These are phyloP conservation scores for Battus philenor DNA, from an alignment of 1,140 invertebrate genomes.

Conservation along the genomic window DNA sequence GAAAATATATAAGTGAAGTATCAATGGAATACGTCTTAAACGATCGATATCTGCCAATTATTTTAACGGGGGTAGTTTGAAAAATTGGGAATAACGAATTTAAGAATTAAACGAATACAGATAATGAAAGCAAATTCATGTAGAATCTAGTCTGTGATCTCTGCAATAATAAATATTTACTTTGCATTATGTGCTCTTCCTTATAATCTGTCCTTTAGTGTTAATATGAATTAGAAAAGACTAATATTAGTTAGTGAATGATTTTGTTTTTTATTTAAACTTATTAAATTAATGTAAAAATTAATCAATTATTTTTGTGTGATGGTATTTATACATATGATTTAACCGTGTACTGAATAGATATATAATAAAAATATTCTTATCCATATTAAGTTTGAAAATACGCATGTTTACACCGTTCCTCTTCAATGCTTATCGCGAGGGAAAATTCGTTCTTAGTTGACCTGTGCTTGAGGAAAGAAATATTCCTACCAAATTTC, in stretches of 20 bases:
- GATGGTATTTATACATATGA: neutral
- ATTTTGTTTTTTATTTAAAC: constrained; percentile 6
- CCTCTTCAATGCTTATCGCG: too few relatives aligned
- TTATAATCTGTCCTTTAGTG: constrained; percentile 47
- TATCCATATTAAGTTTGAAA: too few relatives aligned
- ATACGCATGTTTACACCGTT: too few relatives aligned
- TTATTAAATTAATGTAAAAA: constrained; percentile 8
- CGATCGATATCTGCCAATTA: too few relatives aligned
- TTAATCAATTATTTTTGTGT: constrained; percentile 2
- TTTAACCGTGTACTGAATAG: neutral
- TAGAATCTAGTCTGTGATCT: constrained; percentile 72
- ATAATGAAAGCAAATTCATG: constrained; percentile 23
- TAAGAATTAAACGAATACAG: constrained; percentile 2
- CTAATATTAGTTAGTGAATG: constrained; percentile 9
- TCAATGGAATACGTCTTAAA: too few relatives aligned
- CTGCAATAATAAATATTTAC: constrained; percentile 53
- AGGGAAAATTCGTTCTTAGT: too few relatives aligned
- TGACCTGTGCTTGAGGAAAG: too few relatives aligned
- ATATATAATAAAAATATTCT: too few relatives aligned
- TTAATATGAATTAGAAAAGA: constrained; percentile 20
- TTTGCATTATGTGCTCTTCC: constrained; percentile 38
- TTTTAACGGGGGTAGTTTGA: too few relatives aligned
- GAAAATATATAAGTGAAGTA: too few relatives aligned
- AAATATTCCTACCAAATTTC: too few relatives aligned
- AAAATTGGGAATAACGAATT: constrained; percentile 9